Evolutionary conservation across 2,797 vertebrate species (phyloP).

Genomic region (Channallabes apus): DNA sequence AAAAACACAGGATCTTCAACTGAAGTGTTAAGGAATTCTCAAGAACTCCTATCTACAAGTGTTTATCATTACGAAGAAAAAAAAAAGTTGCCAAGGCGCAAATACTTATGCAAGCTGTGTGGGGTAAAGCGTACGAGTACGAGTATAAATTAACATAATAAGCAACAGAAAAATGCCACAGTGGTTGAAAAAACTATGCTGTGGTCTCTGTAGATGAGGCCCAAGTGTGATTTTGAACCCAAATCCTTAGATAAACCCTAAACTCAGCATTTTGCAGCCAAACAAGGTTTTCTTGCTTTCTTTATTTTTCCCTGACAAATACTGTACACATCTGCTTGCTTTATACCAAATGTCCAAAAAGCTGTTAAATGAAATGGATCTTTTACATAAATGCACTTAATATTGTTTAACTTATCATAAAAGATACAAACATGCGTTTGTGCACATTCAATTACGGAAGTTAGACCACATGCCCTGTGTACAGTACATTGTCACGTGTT

Average conservation of each 20-base stretch:
- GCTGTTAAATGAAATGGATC: constrained; percentile 15
- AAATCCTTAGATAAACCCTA: constrained; percentile 59
- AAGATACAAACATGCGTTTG: too few species aligned
- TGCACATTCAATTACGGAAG: too few species aligned
- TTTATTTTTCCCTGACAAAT: not conserved
- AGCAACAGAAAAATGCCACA: constrained; percentile 52
- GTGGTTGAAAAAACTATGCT: constrained; percentile 56
- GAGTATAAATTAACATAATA: constrained; percentile 59
- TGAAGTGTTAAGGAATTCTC: not conserved
- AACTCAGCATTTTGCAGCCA: constrained; percentile 45
- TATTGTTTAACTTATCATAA: not conserved
- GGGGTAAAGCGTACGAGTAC: constrained; percentile 44
- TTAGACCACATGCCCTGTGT: too few species aligned
- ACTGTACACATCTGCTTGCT: constrained; percentile 16
- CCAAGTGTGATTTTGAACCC: constrained; percentile 62
- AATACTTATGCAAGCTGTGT: constrained; percentile 47
- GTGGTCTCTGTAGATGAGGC: constrained; percentile 62
- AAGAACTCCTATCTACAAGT: constrained; percentile 28
- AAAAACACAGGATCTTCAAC: constrained; percentile 5
- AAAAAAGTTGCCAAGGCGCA: constrained; percentile 30
- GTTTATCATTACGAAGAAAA: constrained; percentile 34
- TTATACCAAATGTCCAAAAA: not conserved
- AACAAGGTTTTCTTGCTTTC: not conserved
- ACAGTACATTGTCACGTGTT: too few species aligned
- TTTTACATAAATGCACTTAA: constrained; percentile 9